Conservation (phyloP, 2,113 vertebrate genomes). For the Thymallus thymallus region DNA sequence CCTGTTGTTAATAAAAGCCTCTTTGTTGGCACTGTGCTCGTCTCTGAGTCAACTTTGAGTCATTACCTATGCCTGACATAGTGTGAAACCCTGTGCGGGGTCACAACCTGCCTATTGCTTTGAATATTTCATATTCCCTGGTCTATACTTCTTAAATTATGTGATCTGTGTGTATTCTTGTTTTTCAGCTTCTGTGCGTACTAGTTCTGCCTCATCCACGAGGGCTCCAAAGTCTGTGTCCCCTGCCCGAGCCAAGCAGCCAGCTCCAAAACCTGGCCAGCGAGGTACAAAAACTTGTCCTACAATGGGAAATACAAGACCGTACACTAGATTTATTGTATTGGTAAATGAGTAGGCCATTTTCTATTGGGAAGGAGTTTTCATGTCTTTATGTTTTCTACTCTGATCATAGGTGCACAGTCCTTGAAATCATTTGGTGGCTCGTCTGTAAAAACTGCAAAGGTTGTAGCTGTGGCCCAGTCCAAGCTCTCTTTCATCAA, state of each 20-base stretch:
- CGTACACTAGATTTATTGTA: background rate
- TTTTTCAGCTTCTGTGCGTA: conserved; percentile 46
- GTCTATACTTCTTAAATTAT: background rate
- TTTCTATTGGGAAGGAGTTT: background rate
- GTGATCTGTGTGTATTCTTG: background rate
- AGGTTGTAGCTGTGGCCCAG: conserved; percentile 79
- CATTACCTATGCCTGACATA: too few relatives aligned
- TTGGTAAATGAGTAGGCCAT: background rate
- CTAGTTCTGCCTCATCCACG: conserved; percentile 32
- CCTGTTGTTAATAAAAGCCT: too few relatives aligned
- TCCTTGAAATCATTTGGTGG: conserved; percentile 42
- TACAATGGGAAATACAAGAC: background rate
- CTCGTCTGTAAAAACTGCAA: conserved; percentile 47
- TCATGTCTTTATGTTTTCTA: background rate
- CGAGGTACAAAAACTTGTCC: conserved; percentile 45
- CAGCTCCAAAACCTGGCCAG: conserved; percentile 36
- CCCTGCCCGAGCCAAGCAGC: conserved; percentile 38
- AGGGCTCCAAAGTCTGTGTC: conserved; percentile 41
- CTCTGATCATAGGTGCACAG: conserved; percentile 35
- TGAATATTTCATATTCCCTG: too few relatives aligned
- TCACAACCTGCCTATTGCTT: background rate
- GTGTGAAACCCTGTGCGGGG: background rate
- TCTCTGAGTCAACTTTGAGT: too few relatives aligned
- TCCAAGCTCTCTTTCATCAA: conserved; percentile 84
- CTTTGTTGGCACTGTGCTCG: background rate